phyloP scores from a whole-genome alignment of 2,113 vertebrate species.

The Uropsilus gracilis region DNA sequence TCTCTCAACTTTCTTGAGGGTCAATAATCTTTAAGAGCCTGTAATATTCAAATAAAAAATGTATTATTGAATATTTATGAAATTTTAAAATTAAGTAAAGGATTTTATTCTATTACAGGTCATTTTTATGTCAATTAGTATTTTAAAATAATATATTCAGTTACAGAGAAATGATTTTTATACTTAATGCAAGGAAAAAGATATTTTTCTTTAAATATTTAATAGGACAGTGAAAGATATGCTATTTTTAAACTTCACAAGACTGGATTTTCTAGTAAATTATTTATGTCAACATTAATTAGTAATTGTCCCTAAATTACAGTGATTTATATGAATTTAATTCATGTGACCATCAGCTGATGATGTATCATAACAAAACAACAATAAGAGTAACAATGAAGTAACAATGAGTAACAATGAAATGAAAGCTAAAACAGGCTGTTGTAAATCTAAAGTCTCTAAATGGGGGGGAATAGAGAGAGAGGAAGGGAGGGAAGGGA shows the following conservation, averaged over 20 bases:
- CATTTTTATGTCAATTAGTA: not conserved
- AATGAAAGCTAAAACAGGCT: not conserved
- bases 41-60: constrained; percentile 27
- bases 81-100: not conserved
- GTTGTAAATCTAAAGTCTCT: not conserved
- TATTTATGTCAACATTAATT: not conserved
- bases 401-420: not conserved
- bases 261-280: constrained; percentile 11
- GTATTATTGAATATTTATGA: not conserved
- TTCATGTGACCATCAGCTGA: not conserved
- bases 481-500: not conserved
- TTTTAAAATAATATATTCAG: not conserved
- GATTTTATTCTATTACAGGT: not conserved
- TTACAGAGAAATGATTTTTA: not conserved
- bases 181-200: not conserved
- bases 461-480: not conserved
- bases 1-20: constrained; percentile 7
- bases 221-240: not conserved
- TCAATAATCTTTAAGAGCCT: not conserved
- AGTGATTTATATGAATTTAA: not conserved
- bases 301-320: not conserved
- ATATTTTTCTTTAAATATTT: constrained; percentile 14
- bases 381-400: not conserved
- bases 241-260: constrained; percentile 13
- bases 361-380: not conserved